Conservation (phyloP, 2,888 invertebrate genomes). For the Stictocephala bisonia region DNA sequence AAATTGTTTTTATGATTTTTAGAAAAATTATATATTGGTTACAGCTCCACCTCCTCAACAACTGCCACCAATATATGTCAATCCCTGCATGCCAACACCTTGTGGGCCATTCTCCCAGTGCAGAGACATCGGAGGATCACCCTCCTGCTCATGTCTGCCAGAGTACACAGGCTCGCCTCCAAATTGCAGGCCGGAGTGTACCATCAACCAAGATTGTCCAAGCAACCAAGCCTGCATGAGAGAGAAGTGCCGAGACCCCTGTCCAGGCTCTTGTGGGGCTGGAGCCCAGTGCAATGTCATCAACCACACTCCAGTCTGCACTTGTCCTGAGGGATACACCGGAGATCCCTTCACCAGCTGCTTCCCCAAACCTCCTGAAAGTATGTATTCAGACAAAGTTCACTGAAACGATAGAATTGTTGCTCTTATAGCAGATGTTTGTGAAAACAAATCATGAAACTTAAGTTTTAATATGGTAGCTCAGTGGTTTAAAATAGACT, state of each 20-base stretch:
- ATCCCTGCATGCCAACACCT: slow-evolving; percentile 78
- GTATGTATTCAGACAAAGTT: too few relatives aligned
- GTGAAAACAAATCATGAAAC: too few relatives aligned
- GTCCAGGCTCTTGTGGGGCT: slow-evolving; percentile 75
- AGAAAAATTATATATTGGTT: not conserved
- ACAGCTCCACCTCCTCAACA: slow-evolving; percentile 44
- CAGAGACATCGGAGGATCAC: slow-evolving; percentile 70
- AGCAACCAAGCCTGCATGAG: slow-evolving; percentile 66
- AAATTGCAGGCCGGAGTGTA: slow-evolving; percentile 66
- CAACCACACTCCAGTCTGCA: slow-evolving; percentile 82
- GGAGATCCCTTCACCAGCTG: slow-evolving; percentile 82
- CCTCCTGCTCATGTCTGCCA: slow-evolving; percentile 74
- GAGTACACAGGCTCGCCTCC: slow-evolving; percentile 79
- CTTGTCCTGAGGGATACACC: slow-evolving; percentile 78
- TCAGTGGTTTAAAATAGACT: too few relatives aligned
- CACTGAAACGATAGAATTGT: too few relatives aligned
- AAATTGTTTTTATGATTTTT: not conserved
- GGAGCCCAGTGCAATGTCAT: slow-evolving; percentile 80
- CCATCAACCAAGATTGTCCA: slow-evolving; percentile 66
- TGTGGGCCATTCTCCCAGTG: slow-evolving; percentile 85
- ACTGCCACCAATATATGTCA: slow-evolving; percentile 56
- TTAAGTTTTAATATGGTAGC: too few relatives aligned
- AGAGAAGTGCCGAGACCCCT: slow-evolving; percentile 67
- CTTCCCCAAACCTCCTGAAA: slow-evolving; percentile 68
- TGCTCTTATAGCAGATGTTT: too few relatives aligned